These are phyloP conservation scores for Belgica antarctica DNA, from an alignment of 2,888 invertebrate species.

Conservation along the genomic window DNA sequence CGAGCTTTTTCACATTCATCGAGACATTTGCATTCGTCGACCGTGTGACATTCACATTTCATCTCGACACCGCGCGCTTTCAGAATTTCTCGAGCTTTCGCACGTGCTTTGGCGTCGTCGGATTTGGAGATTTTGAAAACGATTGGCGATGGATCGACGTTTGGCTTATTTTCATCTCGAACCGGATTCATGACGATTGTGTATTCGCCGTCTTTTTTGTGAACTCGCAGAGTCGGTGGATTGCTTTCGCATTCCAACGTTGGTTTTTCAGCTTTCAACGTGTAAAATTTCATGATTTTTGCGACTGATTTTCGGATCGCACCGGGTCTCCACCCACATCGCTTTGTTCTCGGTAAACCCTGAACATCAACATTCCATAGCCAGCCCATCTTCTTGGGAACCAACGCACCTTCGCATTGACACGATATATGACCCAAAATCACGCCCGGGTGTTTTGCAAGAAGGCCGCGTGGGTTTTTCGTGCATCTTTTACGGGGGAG, in stretches of 20 bases:
- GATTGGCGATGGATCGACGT: conserved; percentile 58
- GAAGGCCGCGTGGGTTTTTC: neutral
- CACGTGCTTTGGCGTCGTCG: conserved; percentile 56
- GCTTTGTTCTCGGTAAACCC: conserved; percentile 48
- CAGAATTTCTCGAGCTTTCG: conserved; percentile 59
- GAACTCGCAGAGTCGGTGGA: conserved; percentile 61
- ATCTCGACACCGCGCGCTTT: conserved; percentile 59
- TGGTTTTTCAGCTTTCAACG: neutral
- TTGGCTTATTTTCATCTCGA: conserved; percentile 55
- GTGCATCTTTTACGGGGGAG: neutral
- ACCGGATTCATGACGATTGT: conserved; percentile 67
- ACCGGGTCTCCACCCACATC: conserved; percentile 54
- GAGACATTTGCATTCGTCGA: conserved; percentile 51
- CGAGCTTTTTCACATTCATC: conserved; percentile 55
- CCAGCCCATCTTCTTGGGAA: conserved; percentile 49
- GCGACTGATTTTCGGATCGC: conserved; percentile 52
- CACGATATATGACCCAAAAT: conserved; percentile 61
- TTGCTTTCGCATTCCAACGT: neutral
- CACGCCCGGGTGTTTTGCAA: conserved; percentile 53
- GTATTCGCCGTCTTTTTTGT: conserved; percentile 65
- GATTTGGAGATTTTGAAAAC: conserved; percentile 66
- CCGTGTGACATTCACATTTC: conserved; percentile 57
- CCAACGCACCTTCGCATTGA: conserved; percentile 55
- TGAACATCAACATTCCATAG: conserved; percentile 51
- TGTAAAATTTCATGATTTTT: conserved; percentile 49